These are phyloP conservation scores for Tricholaema leucomelas DNA, from an alignment of 2,113 vertebrate genomes.

Conservation along the genomic window DNA sequence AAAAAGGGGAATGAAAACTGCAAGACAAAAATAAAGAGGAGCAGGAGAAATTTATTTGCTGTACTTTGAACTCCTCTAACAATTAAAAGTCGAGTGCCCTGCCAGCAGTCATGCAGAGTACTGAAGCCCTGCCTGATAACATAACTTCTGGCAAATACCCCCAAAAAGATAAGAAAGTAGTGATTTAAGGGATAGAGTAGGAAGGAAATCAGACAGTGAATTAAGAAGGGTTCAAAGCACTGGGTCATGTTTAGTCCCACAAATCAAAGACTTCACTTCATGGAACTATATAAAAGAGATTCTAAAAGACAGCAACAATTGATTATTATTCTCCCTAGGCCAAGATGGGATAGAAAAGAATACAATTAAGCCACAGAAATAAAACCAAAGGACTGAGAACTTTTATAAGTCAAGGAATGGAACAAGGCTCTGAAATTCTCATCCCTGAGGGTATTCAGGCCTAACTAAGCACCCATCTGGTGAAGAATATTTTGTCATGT, in stretches of 20 bases:
- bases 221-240: background rate
- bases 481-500: background rate
- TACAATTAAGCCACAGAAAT: background rate
- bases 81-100: background rate
- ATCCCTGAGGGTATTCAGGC: background rate
- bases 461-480: conserved; percentile 36
- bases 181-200: background rate
- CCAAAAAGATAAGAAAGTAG: background rate
- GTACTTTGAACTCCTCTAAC: background rate
- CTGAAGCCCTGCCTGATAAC: background rate
- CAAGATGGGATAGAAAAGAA: background rate
- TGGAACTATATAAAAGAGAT: background rate
- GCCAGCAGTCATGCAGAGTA: background rate
- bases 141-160: background rate
- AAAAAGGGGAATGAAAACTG: background rate
- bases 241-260: background rate
- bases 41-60: background rate
- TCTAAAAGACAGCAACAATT: background rate
- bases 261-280: background rate
- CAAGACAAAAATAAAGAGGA: background rate
- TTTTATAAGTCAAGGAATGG: background rate
- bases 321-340: background rate
- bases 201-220: background rate
- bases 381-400: background rate
- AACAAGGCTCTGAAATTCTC: background rate